phyloP scores from a whole-genome alignment of 2,113 vertebrate species.

The Kobus ellipsiprymnus region DNA sequence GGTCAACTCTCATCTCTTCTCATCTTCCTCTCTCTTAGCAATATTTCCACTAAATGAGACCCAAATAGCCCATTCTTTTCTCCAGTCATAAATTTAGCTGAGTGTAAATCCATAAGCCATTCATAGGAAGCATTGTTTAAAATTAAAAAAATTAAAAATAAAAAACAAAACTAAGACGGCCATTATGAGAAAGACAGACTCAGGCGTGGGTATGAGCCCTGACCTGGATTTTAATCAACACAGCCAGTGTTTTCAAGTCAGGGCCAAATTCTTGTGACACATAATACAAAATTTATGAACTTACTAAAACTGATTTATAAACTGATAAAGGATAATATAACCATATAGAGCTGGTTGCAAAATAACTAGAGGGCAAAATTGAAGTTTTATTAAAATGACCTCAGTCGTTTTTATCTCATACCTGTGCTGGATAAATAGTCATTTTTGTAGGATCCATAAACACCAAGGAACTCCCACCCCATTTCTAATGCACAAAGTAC shows the following conservation, averaged over 20 bases:
- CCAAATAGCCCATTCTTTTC: background rate
- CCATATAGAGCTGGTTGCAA: background rate
- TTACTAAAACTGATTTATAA: slow-evolving; percentile 55
- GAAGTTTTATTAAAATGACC: slow-evolving; percentile 55
- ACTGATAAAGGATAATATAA: slow-evolving; percentile 32
- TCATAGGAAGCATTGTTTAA: background rate
- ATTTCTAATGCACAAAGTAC: background rate
- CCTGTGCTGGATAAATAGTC: background rate
- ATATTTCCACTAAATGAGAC: background rate
- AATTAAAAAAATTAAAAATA: background rate
- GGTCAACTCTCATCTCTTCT: background rate
- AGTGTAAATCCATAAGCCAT: background rate
- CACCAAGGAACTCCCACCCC: background rate
- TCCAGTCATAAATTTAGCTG: background rate
- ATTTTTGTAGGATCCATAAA: background rate
- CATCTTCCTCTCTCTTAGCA: background rate
- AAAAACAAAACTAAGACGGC: background rate
- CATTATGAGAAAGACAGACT: slow-evolving; percentile 9
- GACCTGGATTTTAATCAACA: slow-evolving; percentile 32
- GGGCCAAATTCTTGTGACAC: slow-evolving; percentile 31
- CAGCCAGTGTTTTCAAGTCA: slow-evolving; percentile 24
- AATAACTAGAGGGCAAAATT: slow-evolving; percentile 38
- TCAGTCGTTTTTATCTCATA: background rate
- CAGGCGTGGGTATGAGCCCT: background rate
- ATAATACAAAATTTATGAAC: slow-evolving; percentile 48